Evolutionary conservation across 2,888 invertebrate species (phyloP).

Genomic region (Cryptus armator): DNA sequence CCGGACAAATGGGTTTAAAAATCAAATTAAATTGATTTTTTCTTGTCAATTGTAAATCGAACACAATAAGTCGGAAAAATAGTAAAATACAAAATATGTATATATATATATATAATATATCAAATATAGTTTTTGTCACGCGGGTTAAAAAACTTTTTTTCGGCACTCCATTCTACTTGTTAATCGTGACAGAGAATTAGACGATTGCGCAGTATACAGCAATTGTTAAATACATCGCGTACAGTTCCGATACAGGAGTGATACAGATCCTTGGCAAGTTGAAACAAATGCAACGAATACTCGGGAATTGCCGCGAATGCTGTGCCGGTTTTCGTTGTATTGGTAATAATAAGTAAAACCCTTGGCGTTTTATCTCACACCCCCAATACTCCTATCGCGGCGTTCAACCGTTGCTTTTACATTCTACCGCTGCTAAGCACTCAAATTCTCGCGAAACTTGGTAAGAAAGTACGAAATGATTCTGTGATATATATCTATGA

Average conservation of each 20-base stretch:
- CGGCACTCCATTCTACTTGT: no score
- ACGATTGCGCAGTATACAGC: no score
- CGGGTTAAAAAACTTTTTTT: no score
- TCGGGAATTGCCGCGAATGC: not conserved
- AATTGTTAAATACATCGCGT: no score
- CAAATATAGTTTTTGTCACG: no score
- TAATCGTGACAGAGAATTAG: no score
- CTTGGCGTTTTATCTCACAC: conserved; percentile 13
- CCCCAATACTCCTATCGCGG: conserved; percentile 14
- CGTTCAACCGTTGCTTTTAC: conserved; percentile 32
- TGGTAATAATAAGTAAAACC: conserved; percentile 28
- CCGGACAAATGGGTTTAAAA: not conserved
- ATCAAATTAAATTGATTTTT: not conserved
- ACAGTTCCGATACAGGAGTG: no score
- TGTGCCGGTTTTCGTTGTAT: not conserved
- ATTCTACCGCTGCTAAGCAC: conserved; percentile 8
- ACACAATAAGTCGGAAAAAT: no score
- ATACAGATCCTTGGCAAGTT: not conserved
- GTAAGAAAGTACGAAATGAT: conserved; percentile 47
- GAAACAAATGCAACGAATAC: not conserved
- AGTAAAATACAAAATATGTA: no score
- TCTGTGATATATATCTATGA: not conserved
- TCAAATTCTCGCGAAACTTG: conserved; percentile 28
- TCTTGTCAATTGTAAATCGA: no score
- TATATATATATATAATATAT: no score